phyloP scores from a whole-genome alignment of 2,113 vertebrate genomes.

The Orthonyx spaldingii region DNA sequence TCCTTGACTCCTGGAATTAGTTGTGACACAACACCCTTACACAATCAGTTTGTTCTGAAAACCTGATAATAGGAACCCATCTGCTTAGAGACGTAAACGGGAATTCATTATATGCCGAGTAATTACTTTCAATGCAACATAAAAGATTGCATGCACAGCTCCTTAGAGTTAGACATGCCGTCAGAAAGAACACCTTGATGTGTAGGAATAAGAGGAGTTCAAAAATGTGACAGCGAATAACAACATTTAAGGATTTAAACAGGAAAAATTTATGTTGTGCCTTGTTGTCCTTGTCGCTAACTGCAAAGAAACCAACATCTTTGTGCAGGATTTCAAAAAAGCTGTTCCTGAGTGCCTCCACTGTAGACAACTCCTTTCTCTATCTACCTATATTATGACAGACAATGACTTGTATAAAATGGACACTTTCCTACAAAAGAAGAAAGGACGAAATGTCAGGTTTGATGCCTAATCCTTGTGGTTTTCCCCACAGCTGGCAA shows the following conservation, averaged over 20 bases:
- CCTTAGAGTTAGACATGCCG: slow-evolving; percentile 40
- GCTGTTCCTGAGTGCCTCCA: not conserved
- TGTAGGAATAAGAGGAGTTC: not conserved
- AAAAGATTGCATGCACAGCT: slow-evolving; percentile 12
- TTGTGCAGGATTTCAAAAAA: not conserved
- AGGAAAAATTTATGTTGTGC: not conserved
- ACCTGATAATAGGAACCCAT: slow-evolving; percentile 50
- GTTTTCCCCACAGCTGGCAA: not conserved
- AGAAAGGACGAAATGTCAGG: not conserved
- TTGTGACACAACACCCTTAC: slow-evolving; percentile 53
- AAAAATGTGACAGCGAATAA: slow-evolving; percentile 8
- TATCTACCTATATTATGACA: not conserved
- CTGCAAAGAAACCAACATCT: not conserved
- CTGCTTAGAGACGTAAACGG: slow-evolving; percentile 57
- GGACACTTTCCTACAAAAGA: not conserved
- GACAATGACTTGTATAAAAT: not conserved
- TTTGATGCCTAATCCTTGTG: not conserved
- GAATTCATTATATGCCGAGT: slow-evolving; percentile 41
- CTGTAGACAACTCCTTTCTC: not conserved
- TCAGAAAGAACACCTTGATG: not conserved
- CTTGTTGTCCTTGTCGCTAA: not conserved
- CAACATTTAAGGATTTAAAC: not conserved
- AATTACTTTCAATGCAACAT: slow-evolving; percentile 48
- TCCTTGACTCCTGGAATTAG: slow-evolving; percentile 51
- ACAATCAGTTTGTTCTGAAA: slow-evolving; percentile 53